Evolutionary conservation across 1,140 invertebrate genomes (phyloP).

Genomic region (Plectrocnemia conspersa): DNA sequence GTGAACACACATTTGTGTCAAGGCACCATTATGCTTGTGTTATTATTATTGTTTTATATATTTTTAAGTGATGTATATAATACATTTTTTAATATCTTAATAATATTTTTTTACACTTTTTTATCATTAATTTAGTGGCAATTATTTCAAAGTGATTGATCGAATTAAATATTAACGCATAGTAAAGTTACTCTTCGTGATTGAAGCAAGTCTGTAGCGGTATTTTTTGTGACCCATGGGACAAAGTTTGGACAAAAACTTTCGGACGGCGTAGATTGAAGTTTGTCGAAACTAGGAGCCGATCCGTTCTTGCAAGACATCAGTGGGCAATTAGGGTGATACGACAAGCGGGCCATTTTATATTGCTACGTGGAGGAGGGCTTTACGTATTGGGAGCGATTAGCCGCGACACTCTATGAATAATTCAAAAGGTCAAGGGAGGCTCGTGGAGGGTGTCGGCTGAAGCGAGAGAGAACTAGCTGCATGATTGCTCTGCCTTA

Average conservation of each 20-base stretch:
- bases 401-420: slow-evolving; percentile 31
- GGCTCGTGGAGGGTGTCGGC: not conserved
- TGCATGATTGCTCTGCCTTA: slow-evolving; percentile 1
- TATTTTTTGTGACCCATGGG: no score
- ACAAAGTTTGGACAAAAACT: slow-evolving; percentile 23
- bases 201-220: no score
- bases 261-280: slow-evolving; percentile 11
- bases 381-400: slow-evolving; percentile 31
- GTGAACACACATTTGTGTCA: no score
- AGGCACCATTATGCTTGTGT: no score
- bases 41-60: no score
- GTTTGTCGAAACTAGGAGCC: slow-evolving; percentile 12
- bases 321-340: slow-evolving; percentile 26
- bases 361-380: slow-evolving; percentile 22
- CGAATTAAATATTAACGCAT: no score
- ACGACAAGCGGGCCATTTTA: slow-evolving; percentile 30
- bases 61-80: no score
- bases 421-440: slow-evolving; percentile 31
- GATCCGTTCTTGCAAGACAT: slow-evolving; percentile 18
- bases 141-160: no score
- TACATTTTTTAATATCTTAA: no score
- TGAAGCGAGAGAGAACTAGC: not conserved
- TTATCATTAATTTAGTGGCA: no score
- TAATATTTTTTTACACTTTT: no score
- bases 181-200: no score